Percentiles rank a stretch among this genome's conserved stretches.
Evolutionary conservation across 1,140 invertebrate species (phyloP).

Genomic region (Drosophila auraria): DNA sequence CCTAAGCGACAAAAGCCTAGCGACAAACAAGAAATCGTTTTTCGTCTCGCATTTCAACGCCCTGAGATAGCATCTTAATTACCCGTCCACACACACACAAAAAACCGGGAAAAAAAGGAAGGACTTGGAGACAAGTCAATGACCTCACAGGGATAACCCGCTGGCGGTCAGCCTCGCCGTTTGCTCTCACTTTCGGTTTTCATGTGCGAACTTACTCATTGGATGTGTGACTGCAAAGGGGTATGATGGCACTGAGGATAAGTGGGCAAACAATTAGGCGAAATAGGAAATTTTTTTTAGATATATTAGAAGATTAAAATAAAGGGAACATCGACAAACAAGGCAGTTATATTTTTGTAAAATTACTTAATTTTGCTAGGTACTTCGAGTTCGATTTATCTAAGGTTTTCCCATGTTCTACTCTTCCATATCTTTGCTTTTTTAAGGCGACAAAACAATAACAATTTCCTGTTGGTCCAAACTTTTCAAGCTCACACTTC

Average conservation of each 20-base stretch:
- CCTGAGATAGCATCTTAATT: constrained; percentile 75
- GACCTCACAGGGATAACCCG: constrained; percentile 42
- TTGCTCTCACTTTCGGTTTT: constrained; percentile 35
- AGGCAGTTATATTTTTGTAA: no score
- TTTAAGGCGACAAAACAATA: constrained; percentile 74
- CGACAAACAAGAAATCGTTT: constrained; percentile 36
- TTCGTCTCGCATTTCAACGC: constrained; percentile 66
- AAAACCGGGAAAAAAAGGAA: background rate
- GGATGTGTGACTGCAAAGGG: background rate
- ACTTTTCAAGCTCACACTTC: constrained; percentile 67
- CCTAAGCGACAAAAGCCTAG: constrained; percentile 36
- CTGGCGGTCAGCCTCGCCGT: constrained; percentile 41
- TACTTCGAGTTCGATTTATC: background rate
- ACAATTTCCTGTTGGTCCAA: constrained; percentile 68
- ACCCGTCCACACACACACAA: constrained; percentile 45
- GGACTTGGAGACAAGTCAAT: constrained; percentile 57
- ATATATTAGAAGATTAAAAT: background rate
- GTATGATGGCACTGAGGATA: background rate
- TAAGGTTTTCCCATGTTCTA: background rate
- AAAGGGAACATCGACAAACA: background rate
- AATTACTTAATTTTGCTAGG: constrained; percentile 2
- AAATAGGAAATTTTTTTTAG: rapidly evolving
- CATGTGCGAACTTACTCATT: background rate
- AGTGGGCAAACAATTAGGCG: rapidly evolving
- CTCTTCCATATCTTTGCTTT: constrained; percentile 24